Conservation (phyloP, 1,140 invertebrate genomes). For the Calliopsis andreniformis region DNA sequence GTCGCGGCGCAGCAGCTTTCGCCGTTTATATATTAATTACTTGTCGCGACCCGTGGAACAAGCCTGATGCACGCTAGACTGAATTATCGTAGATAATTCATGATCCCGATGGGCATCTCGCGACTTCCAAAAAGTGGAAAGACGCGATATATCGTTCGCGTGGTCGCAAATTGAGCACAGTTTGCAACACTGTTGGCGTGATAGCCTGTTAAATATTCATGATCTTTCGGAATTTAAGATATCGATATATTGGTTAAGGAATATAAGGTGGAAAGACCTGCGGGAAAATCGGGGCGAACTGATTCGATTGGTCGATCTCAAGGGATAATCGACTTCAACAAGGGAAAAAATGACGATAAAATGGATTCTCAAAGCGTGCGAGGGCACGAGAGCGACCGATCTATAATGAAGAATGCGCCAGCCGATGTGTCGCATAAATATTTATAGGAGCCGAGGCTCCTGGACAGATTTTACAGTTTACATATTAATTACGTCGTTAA, state of each 20-base stretch:
- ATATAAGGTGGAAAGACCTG: neutral
- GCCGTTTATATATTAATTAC: slow-evolving; percentile 76
- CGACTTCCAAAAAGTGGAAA: neutral
- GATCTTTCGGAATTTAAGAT: neutral
- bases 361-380: neutral
- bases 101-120: neutral
- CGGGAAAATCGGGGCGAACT: neutral
- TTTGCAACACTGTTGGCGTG: neutral
- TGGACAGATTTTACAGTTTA: slow-evolving; percentile 49
- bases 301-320: neutral
- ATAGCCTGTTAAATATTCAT: slow-evolving; percentile 13
- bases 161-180: neutral
- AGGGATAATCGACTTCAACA: neutral
- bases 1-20: slow-evolving; percentile 49
- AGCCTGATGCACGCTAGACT: neutral
- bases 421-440: slow-evolving; percentile 46
- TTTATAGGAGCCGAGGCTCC: slow-evolving; percentile 45
- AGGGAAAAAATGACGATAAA: neutral
- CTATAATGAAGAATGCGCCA: slow-evolving; percentile 35
- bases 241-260: slow-evolving; percentile 4
- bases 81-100: slow-evolving; percentile 26
- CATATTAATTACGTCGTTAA: slow-evolving; percentile 58
- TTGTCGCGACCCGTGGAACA: slow-evolving; percentile 7
- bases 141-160: neutral
- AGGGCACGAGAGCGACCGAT: neutral